Conservation (phyloP, 2,113 vertebrate species). For the Rostratula benghalensis region DNA sequence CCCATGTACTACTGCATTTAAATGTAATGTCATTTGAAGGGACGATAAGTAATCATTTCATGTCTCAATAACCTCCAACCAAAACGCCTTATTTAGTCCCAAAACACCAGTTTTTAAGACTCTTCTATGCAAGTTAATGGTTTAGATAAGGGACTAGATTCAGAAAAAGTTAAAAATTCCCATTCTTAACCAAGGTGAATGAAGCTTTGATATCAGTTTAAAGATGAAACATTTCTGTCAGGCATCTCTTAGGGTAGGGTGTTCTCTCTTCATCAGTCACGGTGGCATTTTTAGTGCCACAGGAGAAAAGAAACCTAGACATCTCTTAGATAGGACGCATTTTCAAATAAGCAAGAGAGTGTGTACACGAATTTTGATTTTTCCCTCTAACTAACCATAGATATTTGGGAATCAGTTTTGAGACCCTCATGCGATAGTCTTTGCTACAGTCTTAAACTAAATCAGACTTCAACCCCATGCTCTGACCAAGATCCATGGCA, state of each 20-base stretch:
- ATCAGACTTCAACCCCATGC: neutral
- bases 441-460: neutral
- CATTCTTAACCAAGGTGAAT: slow-evolving; percentile 60
- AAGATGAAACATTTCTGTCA: slow-evolving; percentile 43
- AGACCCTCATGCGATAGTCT: neutral
- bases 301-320: neutral
- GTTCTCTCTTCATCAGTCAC: slow-evolving; percentile 42
- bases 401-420: neutral
- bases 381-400: neutral
- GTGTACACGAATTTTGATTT: neutral
- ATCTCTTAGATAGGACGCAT: neutral
- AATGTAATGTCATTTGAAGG: slow-evolving; percentile 67
- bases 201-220: slow-evolving; percentile 49
- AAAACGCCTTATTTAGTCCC: slow-evolving; percentile 42
- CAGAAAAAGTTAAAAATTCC: slow-evolving; percentile 36
- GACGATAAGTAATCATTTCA: slow-evolving; percentile 65
- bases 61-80: slow-evolving; percentile 63
- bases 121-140: slow-evolving; percentile 49
- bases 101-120: slow-evolving; percentile 18
- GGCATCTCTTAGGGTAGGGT: slow-evolving; percentile 26
- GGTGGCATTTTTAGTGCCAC: neutral
- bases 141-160: slow-evolving; percentile 44
- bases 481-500: neutral
- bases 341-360: neutral
- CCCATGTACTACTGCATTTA: slow-evolving; percentile 57